These are phyloP conservation scores for Python bivittatus DNA, from an alignment of 2,113 vertebrate species.

Conservation along the genomic window DNA sequence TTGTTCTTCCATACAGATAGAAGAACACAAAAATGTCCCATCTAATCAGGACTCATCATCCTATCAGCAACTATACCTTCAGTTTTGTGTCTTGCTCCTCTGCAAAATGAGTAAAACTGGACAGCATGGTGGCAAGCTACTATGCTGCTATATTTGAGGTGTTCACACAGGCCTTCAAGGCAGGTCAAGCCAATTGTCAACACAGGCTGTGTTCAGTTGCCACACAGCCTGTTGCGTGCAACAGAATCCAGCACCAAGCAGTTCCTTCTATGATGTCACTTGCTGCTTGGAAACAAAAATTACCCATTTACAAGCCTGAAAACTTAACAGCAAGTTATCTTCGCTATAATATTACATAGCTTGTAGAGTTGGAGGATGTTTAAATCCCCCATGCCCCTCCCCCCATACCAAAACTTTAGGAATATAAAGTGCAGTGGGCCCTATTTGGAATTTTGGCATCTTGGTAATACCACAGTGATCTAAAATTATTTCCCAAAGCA, in stretches of 20 bases:
- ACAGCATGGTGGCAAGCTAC: not conserved
- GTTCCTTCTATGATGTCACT: not conserved
- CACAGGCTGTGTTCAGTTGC: not conserved
- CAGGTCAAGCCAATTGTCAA: not conserved
- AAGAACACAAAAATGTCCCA: not conserved
- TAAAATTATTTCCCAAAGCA: not conserved
- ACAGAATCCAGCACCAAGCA: not conserved
- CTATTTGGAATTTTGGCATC: not conserved
- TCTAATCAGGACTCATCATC: not conserved
- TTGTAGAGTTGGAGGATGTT: not conserved
- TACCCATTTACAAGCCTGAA: not conserved
- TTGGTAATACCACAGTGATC: conserved; percentile 10
- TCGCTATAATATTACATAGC: not conserved
- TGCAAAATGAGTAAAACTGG: not conserved
- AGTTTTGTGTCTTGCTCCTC: not conserved
- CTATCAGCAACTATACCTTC: not conserved
- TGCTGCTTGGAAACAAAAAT: not conserved
- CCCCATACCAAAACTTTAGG: not conserved
- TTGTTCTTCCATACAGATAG: not conserved
- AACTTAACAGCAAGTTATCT: not conserved
- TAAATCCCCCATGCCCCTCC: not conserved
- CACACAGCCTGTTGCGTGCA: not conserved
- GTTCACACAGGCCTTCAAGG: not conserved
- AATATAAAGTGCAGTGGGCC: not conserved
- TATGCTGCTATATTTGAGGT: not conserved